Evolutionary conservation across 2,113 vertebrate species (phyloP).

Genomic region (Gorilla gorilla): DNA sequence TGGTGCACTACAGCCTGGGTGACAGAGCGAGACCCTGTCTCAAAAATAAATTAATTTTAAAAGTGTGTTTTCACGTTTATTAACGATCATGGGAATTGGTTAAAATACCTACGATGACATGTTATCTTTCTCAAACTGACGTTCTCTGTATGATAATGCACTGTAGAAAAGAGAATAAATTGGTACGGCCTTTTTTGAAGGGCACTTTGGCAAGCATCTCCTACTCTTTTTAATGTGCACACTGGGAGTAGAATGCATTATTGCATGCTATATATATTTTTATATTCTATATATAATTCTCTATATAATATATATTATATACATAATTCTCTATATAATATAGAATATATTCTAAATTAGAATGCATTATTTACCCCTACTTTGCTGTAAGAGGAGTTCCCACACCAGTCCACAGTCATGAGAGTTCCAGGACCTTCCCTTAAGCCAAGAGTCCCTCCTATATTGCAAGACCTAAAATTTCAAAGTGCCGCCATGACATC

Average conservation of each 20-base stretch:
- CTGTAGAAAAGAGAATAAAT: background rate
- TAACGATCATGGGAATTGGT: background rate
- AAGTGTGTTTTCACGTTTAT: too few species aligned
- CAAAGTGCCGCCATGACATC: background rate
- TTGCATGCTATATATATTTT: too few species aligned
- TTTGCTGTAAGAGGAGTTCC: background rate
- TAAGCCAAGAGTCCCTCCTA: background rate
- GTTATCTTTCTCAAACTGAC: background rate
- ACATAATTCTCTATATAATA: too few species aligned
- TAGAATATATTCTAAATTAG: too few species aligned
- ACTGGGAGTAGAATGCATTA: background rate
- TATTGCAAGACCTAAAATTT: background rate
- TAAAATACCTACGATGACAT: background rate
- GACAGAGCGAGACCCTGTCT: too few species aligned
- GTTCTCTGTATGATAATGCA: background rate
- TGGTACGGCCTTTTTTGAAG: background rate
- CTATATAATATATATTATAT: too few species aligned
- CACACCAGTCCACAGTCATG: background rate
- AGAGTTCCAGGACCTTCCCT: background rate
- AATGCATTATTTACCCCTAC: background rate
- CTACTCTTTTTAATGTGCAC: background rate
- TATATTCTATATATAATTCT: too few species aligned
- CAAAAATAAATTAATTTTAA: too few species aligned
- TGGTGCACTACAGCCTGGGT: too few species aligned
- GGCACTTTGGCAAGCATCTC: background rate